Evolutionary conservation across 2,797 vertebrate species (phyloP).

Genomic region (Morelia viridis): DNA sequence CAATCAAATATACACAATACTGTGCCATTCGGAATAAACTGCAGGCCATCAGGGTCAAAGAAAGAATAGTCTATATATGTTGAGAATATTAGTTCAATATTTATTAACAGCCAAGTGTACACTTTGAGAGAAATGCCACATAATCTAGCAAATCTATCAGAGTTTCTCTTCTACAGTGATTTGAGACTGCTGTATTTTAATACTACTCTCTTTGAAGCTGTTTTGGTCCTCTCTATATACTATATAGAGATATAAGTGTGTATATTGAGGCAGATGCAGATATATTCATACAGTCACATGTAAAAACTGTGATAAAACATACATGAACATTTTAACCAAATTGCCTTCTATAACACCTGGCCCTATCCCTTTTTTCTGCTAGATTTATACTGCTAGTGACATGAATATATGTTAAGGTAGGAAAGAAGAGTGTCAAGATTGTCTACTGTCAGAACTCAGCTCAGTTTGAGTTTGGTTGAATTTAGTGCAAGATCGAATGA

Average conservation of each 20-base stretch:
- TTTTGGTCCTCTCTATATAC: neutral
- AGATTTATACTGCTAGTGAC: no score
- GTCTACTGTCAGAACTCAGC: neutral
- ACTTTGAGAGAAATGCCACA: constrained; percentile 26
- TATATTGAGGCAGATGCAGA: neutral
- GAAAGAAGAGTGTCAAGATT: neutral
- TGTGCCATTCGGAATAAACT: constrained; percentile 65
- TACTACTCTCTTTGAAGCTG: neutral
- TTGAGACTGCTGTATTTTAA: neutral
- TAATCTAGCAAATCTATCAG: constrained; percentile 14
- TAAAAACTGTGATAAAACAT: no score
- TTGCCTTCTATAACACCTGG: no score
- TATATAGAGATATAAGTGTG: neutral
- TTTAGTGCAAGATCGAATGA: neutral
- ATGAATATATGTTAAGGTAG: neutral
- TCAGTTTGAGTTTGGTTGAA: neutral
- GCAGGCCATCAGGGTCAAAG: constrained; percentile 59
- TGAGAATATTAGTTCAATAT: constrained; percentile 66
- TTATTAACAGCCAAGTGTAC: constrained; percentile 55
- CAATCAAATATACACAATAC: constrained; percentile 68
- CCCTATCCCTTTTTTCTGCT: no score
- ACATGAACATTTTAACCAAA: no score
- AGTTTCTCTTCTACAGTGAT: constrained; percentile 3
- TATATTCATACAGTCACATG: no score
- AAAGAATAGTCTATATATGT: constrained; percentile 58